Evolutionary conservation across 2,113 vertebrate genomes (phyloP).

Genomic region (Cheilinus undulatus): DNA sequence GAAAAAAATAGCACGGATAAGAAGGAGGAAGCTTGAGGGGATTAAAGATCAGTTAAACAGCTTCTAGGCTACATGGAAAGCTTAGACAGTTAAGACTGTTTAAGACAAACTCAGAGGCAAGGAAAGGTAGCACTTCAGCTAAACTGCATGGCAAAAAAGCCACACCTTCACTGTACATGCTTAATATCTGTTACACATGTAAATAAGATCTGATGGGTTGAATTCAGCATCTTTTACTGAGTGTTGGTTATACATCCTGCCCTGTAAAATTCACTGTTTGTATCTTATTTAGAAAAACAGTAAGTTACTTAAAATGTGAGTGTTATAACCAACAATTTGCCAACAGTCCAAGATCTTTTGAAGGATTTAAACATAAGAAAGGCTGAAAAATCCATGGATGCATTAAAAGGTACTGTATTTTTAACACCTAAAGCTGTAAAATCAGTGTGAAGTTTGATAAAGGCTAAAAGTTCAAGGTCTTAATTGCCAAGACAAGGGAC

Average conservation of each 20-base stretch:
- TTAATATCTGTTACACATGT: background rate
- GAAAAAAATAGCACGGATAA: slow-evolving; percentile 12
- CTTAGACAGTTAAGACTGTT: slow-evolving; percentile 49
- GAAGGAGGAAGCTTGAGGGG: slow-evolving; percentile 37
- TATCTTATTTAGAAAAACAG: background rate
- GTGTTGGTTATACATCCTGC: background rate
- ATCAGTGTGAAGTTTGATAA: no score
- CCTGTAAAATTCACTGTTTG: background rate
- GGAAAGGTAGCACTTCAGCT: background rate
- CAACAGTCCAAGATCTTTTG: no score
- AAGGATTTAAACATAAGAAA: no score
- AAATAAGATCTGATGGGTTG: background rate
- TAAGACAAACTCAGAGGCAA: slow-evolving; percentile 40
- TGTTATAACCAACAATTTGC: no score
- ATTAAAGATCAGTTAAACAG: slow-evolving; percentile 54
- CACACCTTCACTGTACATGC: background rate
- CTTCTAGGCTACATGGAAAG: slow-evolving; percentile 42
- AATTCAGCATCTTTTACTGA: background rate
- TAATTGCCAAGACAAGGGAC: no score
- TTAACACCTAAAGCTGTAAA: no score
- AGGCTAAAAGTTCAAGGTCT: no score
- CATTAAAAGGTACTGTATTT: no score
- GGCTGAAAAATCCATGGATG: no score
- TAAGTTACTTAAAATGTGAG: no score
- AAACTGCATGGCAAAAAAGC: background rate